phyloP scores from a whole-genome alignment of 2,797 vertebrate species.

The Dicrostonyx torquatus region DNA sequence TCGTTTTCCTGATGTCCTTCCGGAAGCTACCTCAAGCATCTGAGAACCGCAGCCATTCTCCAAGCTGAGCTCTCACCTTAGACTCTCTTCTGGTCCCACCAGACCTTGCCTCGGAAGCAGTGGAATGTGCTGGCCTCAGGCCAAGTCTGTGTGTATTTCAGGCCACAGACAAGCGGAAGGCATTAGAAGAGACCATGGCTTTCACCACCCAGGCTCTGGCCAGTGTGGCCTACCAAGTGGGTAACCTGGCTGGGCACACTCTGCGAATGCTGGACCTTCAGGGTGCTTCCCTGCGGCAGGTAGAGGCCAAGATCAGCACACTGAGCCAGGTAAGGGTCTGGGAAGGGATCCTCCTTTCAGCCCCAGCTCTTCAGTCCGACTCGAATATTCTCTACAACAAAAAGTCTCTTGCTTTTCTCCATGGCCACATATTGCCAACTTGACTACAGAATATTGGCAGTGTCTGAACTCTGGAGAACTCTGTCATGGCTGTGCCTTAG shows the following conservation, averaged over 20 bases:
- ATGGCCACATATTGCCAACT: background rate
- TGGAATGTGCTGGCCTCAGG: background rate
- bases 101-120: background rate
- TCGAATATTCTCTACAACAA: background rate
- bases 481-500: background rate
- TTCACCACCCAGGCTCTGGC: conserved; percentile 93
- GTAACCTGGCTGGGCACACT: conserved; percentile 88
- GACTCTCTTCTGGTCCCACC: background rate
- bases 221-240: conserved; percentile 94
- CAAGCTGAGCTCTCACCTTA: background rate
- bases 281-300: conserved; percentile 85
- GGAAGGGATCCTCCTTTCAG: rapidly evolving
- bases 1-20: background rate
- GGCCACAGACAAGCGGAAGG: conserved; percentile 90
- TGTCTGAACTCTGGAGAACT: background rate
- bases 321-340: conserved; percentile 89
- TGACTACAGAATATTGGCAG: background rate
- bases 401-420: background rate
- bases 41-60: background rate
- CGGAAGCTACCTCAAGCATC: background rate
- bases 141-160: conserved; percentile 76
- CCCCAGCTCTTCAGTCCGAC: background rate
- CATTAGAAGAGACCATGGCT: conserved; percentile 93
- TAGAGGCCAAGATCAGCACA: conserved; percentile 90
- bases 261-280: conserved; percentile 92